Conservation (phyloP, 2,113 vertebrate genomes). For the Vireo altiloquus region DNA sequence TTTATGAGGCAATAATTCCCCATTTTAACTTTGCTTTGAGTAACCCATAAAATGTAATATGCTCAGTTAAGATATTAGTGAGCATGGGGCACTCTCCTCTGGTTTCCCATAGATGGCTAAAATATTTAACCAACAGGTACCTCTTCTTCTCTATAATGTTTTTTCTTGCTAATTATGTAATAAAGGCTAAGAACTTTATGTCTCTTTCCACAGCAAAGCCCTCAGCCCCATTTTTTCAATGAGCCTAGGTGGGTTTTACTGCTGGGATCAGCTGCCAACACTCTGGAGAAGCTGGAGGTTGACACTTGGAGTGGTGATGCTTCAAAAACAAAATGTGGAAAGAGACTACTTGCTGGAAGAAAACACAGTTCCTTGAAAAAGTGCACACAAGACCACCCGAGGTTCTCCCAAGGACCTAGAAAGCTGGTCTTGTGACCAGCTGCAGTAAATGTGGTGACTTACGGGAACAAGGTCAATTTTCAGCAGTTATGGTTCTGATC, state of each 20-base stretch:
- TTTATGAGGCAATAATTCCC: background rate
- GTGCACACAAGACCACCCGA: background rate
- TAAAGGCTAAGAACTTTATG: background rate
- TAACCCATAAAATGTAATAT: background rate
- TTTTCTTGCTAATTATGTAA: background rate
- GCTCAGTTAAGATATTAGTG: background rate
- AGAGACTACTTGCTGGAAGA: background rate
- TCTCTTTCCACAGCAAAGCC: background rate
- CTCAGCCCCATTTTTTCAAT: background rate
- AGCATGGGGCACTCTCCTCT: background rate
- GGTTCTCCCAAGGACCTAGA: background rate
- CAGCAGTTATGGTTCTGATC: background rate
- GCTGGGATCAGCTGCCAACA: background rate
- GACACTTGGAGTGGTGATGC: background rate
- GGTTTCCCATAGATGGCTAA: background rate
- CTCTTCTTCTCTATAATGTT: background rate
- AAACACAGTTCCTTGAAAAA: background rate
- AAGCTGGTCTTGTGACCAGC: background rate
- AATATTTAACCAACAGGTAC: background rate
- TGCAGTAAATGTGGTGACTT: background rate
- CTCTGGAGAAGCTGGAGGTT: background rate
- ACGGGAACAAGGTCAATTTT: background rate
- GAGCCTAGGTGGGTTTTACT: background rate
- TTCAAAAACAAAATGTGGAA: background rate
- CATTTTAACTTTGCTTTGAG: background rate